These are phyloP conservation scores for Elaeidobius kamerunicus DNA, from an alignment of 2,888 invertebrate genomes.

Conservation along the genomic window DNA sequence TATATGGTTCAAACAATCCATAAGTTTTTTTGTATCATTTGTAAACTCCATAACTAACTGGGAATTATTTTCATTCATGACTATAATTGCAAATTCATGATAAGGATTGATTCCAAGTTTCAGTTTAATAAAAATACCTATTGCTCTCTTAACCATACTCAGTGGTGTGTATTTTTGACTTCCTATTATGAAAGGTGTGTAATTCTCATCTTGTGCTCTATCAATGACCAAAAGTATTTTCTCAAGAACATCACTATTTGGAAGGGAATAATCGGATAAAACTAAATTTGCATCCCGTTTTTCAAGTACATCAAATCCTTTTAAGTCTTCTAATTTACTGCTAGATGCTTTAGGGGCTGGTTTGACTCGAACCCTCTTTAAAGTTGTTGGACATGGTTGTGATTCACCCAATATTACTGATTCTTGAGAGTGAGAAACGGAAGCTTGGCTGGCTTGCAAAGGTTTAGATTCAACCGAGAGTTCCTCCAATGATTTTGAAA, in stretches of 20 bases:
- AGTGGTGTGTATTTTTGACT: slow-evolving; percentile 58
- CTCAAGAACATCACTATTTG: slow-evolving; percentile 46
- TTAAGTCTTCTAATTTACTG: slow-evolving; percentile 29
- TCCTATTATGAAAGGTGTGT: slow-evolving; percentile 54
- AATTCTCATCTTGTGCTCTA: slow-evolving; percentile 56
- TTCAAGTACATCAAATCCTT: slow-evolving; percentile 35
- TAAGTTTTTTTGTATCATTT: slow-evolving; percentile 57
- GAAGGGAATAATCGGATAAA: slow-evolving; percentile 13
- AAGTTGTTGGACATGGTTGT: slow-evolving; percentile 9
- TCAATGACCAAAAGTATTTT: slow-evolving; percentile 64
- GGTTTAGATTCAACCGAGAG: slow-evolving; percentile 22
- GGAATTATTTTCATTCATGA: slow-evolving; percentile 54
- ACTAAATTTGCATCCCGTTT: slow-evolving; percentile 24
- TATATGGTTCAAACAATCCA: slow-evolving; percentile 56
- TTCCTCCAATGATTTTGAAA: slow-evolving; percentile 31
- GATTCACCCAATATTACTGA: neutral
- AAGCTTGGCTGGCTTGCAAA: neutral
- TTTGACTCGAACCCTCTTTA: slow-evolving; percentile 29
- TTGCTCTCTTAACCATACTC: slow-evolving; percentile 60
- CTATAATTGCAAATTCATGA: slow-evolving; percentile 63
- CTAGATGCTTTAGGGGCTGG: slow-evolving; percentile 14
- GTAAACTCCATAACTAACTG: slow-evolving; percentile 63
- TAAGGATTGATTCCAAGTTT: slow-evolving; percentile 59
- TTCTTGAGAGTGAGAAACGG: neutral
- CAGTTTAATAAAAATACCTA: slow-evolving; percentile 61